These are phyloP conservation scores for Micrastur ruficollis DNA, from an alignment of 2,797 vertebrate genomes.

Conservation along the genomic window DNA sequence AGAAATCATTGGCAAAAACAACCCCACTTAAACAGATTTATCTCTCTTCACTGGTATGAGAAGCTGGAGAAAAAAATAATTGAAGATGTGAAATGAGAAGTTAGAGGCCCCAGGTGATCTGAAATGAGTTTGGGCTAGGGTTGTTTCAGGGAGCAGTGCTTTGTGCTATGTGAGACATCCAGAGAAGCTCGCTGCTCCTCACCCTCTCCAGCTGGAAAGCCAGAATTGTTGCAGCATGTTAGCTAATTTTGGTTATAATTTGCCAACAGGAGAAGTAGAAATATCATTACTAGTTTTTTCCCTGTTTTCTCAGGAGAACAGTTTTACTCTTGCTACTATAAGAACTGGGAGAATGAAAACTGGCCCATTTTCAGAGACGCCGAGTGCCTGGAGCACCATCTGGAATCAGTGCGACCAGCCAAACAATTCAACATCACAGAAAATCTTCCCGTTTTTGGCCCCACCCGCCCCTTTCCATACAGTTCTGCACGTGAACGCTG, in stretches of 20 bases:
- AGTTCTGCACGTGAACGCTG: neutral
- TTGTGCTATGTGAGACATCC: neutral
- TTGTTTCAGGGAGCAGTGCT: neutral
- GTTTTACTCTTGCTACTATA: constrained; percentile 4
- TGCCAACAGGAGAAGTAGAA: constrained; percentile 14
- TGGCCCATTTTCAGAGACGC: neutral
- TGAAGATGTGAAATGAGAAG: neutral
- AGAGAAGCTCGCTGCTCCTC: neutral
- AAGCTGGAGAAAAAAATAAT: neutral
- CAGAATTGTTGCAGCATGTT: neutral
- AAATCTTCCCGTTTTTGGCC: neutral
- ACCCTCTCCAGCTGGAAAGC: neutral
- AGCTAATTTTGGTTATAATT: constrained; percentile 1
- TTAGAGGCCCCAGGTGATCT: neutral
- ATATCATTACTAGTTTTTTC: constrained; percentile 21
- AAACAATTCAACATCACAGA: neutral
- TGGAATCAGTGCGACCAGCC: constrained; percentile 1
- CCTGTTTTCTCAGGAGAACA: constrained; percentile 1
- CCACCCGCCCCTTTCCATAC: neutral
- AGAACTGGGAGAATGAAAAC: neutral
- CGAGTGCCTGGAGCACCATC: constrained; percentile 39
- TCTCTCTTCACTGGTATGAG: neutral
- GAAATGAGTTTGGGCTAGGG: neutral
- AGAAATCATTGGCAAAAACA: neutral
- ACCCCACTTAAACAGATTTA: neutral